These are phyloP conservation scores for Rhagoletis zephyria DNA, from an alignment of 1,140 invertebrate genomes.

Conservation along the genomic window DNA sequence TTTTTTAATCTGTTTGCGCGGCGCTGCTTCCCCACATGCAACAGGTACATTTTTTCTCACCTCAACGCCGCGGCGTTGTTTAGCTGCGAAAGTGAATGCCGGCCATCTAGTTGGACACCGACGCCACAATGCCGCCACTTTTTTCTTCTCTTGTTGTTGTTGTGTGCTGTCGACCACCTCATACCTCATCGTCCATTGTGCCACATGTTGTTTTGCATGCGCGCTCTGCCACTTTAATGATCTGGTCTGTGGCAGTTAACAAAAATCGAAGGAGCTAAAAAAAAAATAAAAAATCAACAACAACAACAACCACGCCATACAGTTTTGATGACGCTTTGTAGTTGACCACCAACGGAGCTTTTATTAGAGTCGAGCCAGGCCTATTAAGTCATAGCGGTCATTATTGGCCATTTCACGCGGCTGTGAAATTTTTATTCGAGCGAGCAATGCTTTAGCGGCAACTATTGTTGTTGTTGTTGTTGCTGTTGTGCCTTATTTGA, in stretches of 20 bases:
- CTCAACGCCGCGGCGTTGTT: conserved; percentile 1
- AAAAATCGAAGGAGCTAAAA: conserved; percentile 50
- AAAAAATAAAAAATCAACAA: conserved; percentile 55
- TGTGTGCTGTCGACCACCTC: background rate
- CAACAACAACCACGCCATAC: conserved; percentile 44
- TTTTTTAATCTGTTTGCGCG: background rate
- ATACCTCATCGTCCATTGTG: conserved; percentile 55
- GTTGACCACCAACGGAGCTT: conserved; percentile 72
- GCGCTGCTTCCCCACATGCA: conserved; percentile 33
- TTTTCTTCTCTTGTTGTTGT: background rate
- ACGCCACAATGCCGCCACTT: conserved; percentile 1
- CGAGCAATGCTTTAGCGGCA: background rate
- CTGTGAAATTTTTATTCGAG: conserved; percentile 44
- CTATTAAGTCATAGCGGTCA: conserved; percentile 71
- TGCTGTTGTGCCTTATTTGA: conserved; percentile 7
- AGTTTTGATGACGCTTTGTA: conserved; percentile 45
- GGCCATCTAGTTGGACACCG: background rate
- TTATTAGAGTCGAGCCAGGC: conserved; percentile 69
- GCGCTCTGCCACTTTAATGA: conserved; percentile 72
- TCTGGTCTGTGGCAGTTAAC: conserved; percentile 69
- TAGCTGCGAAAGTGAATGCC: conserved; percentile 41
- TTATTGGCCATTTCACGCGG: conserved; percentile 51
- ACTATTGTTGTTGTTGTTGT: background rate
- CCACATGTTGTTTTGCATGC: conserved; percentile 62
- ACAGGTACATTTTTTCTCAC: conserved; percentile 30